Evolutionary conservation across 2,888 invertebrate genomes (phyloP).

Genomic region (Ryuthela nishihirai): DNA sequence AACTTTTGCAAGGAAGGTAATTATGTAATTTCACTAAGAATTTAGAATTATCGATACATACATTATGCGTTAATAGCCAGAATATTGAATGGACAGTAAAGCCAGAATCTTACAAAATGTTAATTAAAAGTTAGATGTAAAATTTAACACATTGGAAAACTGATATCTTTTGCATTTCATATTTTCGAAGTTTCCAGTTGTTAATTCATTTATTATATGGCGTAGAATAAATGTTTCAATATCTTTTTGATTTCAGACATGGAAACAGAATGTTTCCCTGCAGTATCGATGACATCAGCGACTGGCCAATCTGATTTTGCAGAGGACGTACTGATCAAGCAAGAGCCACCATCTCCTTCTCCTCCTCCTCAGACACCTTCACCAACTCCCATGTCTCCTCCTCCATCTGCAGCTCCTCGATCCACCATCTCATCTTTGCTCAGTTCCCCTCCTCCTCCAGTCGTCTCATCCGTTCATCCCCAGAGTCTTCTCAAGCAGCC

Average conservation of each 20-base stretch:
- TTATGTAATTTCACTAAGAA: no score
- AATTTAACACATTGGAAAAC: no score
- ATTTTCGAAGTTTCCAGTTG: no score
- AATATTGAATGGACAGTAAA: no score
- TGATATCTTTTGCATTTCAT: no score
- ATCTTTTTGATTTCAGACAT: constrained; percentile 60
- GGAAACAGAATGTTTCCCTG: constrained; percentile 78
- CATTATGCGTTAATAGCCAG: no score
- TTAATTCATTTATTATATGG: no score
- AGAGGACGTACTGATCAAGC: constrained; percentile 42
- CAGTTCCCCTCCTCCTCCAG: constrained; percentile 28
- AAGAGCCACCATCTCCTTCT: constrained; percentile 52
- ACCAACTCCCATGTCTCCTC: constrained; percentile 41
- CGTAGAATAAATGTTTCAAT: no score
- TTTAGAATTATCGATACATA: no score
- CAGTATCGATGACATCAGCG: constrained; percentile 66
- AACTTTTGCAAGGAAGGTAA: no score
- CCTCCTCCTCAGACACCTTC: constrained; percentile 47
- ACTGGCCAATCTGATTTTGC: constrained; percentile 47
- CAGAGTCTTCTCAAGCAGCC: constrained; percentile 58
- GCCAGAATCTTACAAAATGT: no score
- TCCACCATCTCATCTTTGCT: constrained; percentile 40
- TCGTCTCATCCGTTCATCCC: constrained; percentile 56
- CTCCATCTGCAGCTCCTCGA: constrained; percentile 40
- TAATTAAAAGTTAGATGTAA: no score